Conservation (phyloP, 2,888 invertebrate species). For the Pammene fasciana region DNA sequence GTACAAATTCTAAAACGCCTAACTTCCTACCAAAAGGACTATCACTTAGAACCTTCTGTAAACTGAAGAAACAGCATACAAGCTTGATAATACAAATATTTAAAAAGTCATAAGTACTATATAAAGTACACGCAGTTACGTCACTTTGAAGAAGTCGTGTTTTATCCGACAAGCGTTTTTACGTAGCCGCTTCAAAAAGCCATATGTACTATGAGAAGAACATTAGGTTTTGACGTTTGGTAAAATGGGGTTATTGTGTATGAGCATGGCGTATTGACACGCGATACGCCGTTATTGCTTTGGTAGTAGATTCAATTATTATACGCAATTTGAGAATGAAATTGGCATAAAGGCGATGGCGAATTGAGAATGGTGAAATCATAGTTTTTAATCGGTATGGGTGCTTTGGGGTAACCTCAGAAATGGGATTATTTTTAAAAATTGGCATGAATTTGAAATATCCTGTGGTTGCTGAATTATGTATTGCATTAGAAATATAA, state of each 20-base stretch:
- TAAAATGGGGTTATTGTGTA: not conserved
- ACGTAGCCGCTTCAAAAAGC: not conserved
- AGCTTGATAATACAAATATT: not conserved
- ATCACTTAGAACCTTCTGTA: not conserved
- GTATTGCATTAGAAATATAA: no score
- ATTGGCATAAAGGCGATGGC: not conserved
- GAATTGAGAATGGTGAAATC: not conserved
- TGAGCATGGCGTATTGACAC: constrained; percentile 29
- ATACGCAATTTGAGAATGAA: constrained; percentile 1
- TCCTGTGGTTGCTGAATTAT: no score
- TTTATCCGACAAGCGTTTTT: not conserved
- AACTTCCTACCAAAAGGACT: not conserved
- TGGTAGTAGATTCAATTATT: constrained; percentile 26
- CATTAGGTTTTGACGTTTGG: not conserved
- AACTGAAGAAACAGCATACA: not conserved
- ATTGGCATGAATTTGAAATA: no score
- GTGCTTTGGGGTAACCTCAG: no score
- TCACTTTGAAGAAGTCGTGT: not conserved
- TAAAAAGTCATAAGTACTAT: not conserved
- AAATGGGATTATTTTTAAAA: no score
- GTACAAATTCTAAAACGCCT: not conserved
- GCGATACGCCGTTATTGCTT: constrained; percentile 21
- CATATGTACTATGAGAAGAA: not conserved
- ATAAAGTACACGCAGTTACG: not conserved
- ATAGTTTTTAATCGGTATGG: not conserved